These are phyloP conservation scores for Dendroctonus ponderosae DNA, from an alignment of 1,140 invertebrate species.

Conservation along the genomic window DNA sequence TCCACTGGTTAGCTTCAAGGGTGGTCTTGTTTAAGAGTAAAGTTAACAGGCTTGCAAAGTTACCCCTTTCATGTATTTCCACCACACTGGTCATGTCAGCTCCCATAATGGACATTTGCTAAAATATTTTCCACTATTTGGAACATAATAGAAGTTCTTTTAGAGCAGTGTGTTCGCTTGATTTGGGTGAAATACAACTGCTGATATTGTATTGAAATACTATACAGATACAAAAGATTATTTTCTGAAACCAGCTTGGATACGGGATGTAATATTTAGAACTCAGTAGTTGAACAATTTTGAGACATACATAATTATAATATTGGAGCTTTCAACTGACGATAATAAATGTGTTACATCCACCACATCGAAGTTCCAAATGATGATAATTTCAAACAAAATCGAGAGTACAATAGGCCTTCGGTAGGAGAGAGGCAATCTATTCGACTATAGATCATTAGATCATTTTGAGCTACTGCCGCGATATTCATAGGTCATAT, in stretches of 20 bases:
- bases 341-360: too few species aligned
- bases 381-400: neutral
- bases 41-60: conserved; percentile 28
- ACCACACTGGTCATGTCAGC: conserved; percentile 16
- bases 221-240: too few species aligned
- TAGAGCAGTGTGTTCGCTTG: neutral
- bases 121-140: conserved; percentile 26
- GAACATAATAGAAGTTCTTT: conserved; percentile 8
- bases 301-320: too few species aligned
- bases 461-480: conserved; percentile 32
- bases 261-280: too few species aligned
- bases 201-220: too few species aligned
- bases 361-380: neutral
- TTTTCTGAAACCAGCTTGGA: too few species aligned
- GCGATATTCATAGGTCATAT: conserved; percentile 22
- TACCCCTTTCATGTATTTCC: conserved; percentile 30
- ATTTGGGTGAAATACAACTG: neutral
- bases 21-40: conserved; percentile 20
- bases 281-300: too few species aligned
- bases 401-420: conserved; percentile 20
- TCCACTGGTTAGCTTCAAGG: conserved; percentile 10
- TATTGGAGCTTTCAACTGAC: too few species aligned
- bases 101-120: conserved; percentile 24
- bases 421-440: conserved; percentile 18
- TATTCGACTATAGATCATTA: conserved; percentile 30